Conservation (phyloP, 64 coral and sea anemone species). For the Cladopsammia gracilis region DNA sequence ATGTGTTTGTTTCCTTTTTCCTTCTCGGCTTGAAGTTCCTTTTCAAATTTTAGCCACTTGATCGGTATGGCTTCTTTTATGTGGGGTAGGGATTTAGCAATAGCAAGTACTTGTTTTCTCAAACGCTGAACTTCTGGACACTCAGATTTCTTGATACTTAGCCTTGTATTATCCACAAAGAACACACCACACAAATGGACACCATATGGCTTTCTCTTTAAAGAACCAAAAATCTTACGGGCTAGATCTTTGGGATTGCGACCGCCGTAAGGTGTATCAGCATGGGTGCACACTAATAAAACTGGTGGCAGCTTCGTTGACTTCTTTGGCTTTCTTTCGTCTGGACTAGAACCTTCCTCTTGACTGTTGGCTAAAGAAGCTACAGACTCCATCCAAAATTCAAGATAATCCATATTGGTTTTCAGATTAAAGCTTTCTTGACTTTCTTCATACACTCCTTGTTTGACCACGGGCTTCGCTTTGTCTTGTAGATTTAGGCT, state of each 20-base stretch:
- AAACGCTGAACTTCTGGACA: conserved; percentile 8
- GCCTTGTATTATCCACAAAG: not conserved
- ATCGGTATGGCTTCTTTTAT: conserved; percentile 13
- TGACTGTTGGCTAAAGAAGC: not conserved
- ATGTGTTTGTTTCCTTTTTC: not conserved
- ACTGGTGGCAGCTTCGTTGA: conserved; percentile 44
- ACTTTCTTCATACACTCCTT: not conserved
- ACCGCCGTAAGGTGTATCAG: conserved; percentile 9
- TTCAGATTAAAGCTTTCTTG: not conserved
- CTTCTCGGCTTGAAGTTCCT: not conserved
- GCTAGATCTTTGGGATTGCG: not conserved
- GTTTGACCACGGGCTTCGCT: not conserved
- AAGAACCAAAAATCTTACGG: not conserved
- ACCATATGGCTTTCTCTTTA: conserved; percentile 1
- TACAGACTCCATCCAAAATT: conserved; percentile 61
- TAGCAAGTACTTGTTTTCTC: not conserved
- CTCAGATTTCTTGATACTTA: not conserved
- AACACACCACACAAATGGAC: not conserved
- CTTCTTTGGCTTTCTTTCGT: too few relatives aligned
- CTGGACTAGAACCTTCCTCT: not conserved
- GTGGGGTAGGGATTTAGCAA: conserved; percentile 5
- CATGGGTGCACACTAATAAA: conserved; percentile 53
- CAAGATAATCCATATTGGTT: conserved; percentile 56
- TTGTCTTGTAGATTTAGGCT: not conserved
- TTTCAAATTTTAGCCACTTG: conserved; percentile 57